Base-by-base conservation (phyloP, 2,797 vertebrate genomes). In the Carapus acus region DNA sequence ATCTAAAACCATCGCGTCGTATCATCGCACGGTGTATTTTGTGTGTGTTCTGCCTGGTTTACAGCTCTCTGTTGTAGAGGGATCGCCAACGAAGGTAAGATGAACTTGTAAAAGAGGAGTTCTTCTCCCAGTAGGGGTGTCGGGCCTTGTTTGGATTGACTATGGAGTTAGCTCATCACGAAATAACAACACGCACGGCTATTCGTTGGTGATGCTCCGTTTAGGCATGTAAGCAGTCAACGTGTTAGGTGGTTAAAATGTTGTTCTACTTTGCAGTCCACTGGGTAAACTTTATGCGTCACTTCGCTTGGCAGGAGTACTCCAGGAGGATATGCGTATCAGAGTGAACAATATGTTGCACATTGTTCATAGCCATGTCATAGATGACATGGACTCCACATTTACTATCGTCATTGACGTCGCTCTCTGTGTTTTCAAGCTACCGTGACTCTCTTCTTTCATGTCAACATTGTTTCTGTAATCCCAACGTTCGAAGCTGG, bases 51-150 rank as follows among this genome's bases (percentile, higher is more conserved):
- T 2, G 34, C 34, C 14, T 27, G 3, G 13, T 12, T 45, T 12
- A 31, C 16, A 23, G 1, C 3, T 7, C 1, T 8, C 8, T 3
- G 16, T 14, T 1, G 3, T 29, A 18, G 47, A 9, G 43, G 55
- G 42, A 49, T 49, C 56, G 54, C 71, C 6, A 1, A 34, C 37
- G 16, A 31, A 27, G 65, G 60, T 44, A 20, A 55, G 61, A 60
- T 40, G 15, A 79, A 77, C 23, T 76, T 71, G 63, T 77, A 54
- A 22, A 31, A 33, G 58, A 44, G 63, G 67, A 73, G 72, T 74
- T 69, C 2, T 54, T 8, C 39, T 41, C 57, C 52, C 36, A 60
- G 65, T 53, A 55, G 55, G 8, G 70, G 58, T 66, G 61, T 64
- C 48, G 11, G 19, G 74, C 80, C 78, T 67, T 61, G 56, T 69